Evolutionary conservation across 2,797 vertebrate genomes (phyloP), one percentile per base, ranked within the genome.

Genomic region (Enteromius mattozi): DNA sequence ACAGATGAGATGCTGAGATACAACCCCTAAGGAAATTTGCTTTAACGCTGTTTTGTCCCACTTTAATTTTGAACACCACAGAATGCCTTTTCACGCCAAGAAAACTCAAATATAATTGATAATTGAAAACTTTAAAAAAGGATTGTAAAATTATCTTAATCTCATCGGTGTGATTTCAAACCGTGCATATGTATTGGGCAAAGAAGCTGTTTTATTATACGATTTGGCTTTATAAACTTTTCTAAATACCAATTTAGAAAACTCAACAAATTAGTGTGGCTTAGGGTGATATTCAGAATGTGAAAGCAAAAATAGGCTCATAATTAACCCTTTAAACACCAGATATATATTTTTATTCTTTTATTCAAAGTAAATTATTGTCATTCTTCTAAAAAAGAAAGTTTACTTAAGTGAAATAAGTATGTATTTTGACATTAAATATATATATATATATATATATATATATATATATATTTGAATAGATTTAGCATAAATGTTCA

Each of bases 21-120:
- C 27, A 83, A 56, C n/a, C 49, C 82, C 51, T 17, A 42, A 83
- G 82, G 74, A 77, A 56, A 42, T 51, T 51, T 19, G 30, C 30
- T 37, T 66, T 76, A 54, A 66, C 6, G 19, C 74, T 33, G 10
- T 19, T 82, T 65, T 65, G 49, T n/a, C 14, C 2, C 24, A 2
- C 56, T 49, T 75, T 35, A 35, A 72, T 81, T 40, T 8, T 69
- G n/a, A 77, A 56, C 33, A 42, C 2, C n/a, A 65, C 10, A 47
- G 24, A 63, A 47, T 61, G 33, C 1, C n/a, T 40, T 42, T 79
- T 61, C 8, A 63, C 8, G 30, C 27, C 27, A 42, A 16, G 59
- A 27, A 61, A 42, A 42, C 35, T 69, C 1, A 66, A 79, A 68
- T 35, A 76, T 35, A 56, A 35, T 54, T 19, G 42, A 71, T 21